Evolutionary conservation across 2,797 vertebrate genomes (phyloP).

Genomic region (Florisuga fusca): DNA sequence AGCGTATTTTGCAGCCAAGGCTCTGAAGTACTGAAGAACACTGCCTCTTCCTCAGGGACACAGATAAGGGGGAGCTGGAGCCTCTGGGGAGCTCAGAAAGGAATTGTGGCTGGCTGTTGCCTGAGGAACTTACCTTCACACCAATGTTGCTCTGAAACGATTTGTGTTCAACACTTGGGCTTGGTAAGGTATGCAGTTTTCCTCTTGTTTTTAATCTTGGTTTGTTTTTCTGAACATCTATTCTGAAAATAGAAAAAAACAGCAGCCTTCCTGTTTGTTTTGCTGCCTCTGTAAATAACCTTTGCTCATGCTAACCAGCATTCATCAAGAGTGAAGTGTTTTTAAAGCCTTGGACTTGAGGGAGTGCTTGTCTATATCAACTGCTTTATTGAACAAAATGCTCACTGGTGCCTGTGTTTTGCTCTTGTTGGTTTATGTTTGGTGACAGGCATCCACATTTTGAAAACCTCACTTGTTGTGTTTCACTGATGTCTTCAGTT

Average conservation of each 20-base stretch:
- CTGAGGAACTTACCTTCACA: conserved; percentile 55
- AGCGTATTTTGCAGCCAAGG: conserved; percentile 46
- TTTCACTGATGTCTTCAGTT: not conserved
- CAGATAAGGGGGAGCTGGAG: conserved; percentile 18
- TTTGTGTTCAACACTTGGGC: conserved; percentile 34
- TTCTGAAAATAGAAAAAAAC: not conserved
- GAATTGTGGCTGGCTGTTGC: not conserved
- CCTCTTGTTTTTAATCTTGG: not conserved
- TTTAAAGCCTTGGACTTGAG: conserved; percentile 15
- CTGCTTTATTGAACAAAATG: not conserved
- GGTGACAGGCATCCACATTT: not conserved
- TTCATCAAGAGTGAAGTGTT: not conserved
- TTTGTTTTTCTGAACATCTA: not conserved
- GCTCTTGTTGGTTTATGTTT: not conserved
- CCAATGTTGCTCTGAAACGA: conserved; percentile 75
- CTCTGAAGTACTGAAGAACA: conserved; percentile 66
- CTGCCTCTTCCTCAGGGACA: conserved; percentile 50
- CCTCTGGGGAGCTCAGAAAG: not conserved
- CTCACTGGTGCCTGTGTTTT: not conserved
- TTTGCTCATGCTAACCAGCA: not conserved
- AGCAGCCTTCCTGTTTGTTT: not conserved
- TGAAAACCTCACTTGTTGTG: not conserved
- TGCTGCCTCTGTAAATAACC: not conserved
- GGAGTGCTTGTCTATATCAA: not conserved
- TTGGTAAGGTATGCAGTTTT: conserved; percentile 71